Evolutionary conservation across 2,888 invertebrate genomes (phyloP).

Genomic region (Cryptophagus acutangulus): DNA sequence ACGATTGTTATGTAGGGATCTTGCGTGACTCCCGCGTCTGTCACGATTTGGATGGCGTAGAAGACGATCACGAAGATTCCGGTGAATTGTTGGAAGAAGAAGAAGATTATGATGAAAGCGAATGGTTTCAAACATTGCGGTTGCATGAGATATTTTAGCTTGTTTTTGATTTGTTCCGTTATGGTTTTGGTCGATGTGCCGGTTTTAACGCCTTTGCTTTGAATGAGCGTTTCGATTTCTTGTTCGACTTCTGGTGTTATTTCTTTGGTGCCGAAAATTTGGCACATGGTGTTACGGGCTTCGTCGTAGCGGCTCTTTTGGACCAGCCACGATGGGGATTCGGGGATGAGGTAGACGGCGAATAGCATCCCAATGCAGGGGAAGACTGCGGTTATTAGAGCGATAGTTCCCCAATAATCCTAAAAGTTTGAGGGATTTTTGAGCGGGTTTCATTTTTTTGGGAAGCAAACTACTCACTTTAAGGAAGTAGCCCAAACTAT

Average conservation of each 20-base stretch:
- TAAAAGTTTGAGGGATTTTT: too few relatives aligned
- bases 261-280: conserved; percentile 43
- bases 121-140: conserved; percentile 50
- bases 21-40: conserved; percentile 47
- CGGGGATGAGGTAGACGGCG: conserved; percentile 48
- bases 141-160: conserved; percentile 37
- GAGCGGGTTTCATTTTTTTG: too few relatives aligned
- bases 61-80: conserved; percentile 55
- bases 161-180: conserved; percentile 27
- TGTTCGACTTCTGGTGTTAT: conserved; percentile 30
- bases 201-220: conserved; percentile 24
- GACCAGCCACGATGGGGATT: conserved; percentile 54
- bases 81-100: conserved; percentile 57
- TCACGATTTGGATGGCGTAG: conserved; percentile 53
- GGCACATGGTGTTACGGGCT: conserved; percentile 46
- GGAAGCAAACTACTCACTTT: conserved; percentile 39
- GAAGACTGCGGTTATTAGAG: conserved; percentile 46
- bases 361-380: conserved; percentile 47
- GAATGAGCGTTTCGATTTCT: conserved; percentile 37
- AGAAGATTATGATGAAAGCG: conserved; percentile 48
- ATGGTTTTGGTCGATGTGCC: conserved; percentile 21
- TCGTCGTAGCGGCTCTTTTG: conserved; percentile 48
- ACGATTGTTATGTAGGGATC: conserved; percentile 51
- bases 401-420: conserved; percentile 49
- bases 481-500: conserved; percentile 50